Conservation (phyloP, 2,113 vertebrate species). For the Scophthalmus maximus region DNA sequence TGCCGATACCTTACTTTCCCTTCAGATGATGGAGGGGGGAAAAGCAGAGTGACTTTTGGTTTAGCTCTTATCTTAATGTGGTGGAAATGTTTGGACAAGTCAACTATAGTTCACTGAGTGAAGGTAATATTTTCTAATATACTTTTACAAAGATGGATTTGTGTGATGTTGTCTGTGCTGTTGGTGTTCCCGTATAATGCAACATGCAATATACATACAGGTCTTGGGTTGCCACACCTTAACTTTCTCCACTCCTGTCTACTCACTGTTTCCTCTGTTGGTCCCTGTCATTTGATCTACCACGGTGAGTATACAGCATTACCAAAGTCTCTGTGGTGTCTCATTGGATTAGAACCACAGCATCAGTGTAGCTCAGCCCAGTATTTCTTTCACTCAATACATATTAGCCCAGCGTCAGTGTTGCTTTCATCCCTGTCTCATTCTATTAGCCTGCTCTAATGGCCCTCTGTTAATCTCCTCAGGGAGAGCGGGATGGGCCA, state of each 20-base stretch:
- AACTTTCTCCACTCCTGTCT: conserved; percentile 15
- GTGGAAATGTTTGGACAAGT: conserved; percentile 35
- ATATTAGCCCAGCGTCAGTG: conserved; percentile 67
- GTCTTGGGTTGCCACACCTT: conserved; percentile 42
- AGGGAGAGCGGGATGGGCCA: conserved; percentile 50
- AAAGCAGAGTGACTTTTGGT: conserved; percentile 37
- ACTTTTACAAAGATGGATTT: conserved; percentile 9
- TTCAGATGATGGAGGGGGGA: conserved; percentile 45
- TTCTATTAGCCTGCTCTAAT: conserved; percentile 76
- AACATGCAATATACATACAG: background rate
- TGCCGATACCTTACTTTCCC: conserved; percentile 30
- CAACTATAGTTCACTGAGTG: conserved; percentile 38
- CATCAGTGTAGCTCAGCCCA: conserved; percentile 42
- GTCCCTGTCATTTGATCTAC: conserved; percentile 58
- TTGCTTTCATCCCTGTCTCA: conserved; percentile 70
- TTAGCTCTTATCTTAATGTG: conserved; percentile 32
- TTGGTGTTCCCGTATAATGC: background rate
- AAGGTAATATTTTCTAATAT: conserved; percentile 63
- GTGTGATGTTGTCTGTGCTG: background rate
- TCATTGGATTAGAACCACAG: conserved; percentile 67
- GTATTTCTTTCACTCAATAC: conserved; percentile 74
- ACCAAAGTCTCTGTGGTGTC: conserved; percentile 44
- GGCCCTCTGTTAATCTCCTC: conserved; percentile 69
- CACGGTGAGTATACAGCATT: conserved; percentile 48
- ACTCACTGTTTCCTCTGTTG: conserved; percentile 21